Percentiles rank a stretch among this genome's conserved stretches.
Conservation (phyloP, 2,113 vertebrate species). For the Ginglymostoma cirratum region DNA sequence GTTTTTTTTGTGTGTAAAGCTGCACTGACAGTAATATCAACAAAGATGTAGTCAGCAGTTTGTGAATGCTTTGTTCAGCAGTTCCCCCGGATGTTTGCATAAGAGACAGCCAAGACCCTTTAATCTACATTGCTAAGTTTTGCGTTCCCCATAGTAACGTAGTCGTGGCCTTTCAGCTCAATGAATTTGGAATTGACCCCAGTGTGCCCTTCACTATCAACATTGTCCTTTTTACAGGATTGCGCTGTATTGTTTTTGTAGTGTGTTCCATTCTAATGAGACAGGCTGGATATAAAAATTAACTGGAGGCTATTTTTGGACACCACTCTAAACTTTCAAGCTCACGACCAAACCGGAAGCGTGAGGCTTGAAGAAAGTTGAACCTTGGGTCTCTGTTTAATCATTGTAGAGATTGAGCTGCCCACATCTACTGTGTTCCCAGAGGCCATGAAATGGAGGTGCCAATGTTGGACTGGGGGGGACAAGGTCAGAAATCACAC, state of each 20-base stretch:
- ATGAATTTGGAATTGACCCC: neutral
- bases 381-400: neutral
- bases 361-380: neutral
- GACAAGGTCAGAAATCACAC: too few relatives aligned
- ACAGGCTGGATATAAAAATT: neutral
- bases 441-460: neutral
- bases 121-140: neutral
- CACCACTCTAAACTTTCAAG: neutral
- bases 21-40: neutral
- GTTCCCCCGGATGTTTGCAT: neutral
- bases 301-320: too few relatives aligned
- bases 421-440: neutral
- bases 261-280: neutral
- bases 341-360: neutral
- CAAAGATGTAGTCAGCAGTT: constrained; percentile 20
- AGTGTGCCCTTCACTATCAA: neutral
- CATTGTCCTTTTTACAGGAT: neutral
- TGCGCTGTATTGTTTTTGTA: neutral
- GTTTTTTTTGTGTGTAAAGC: neutral
- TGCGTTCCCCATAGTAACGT: neutral
- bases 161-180: neutral
- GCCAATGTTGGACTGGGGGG: too few relatives aligned
- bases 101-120: neutral
- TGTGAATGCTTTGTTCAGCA: constrained; percentile 11
- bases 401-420: neutral